Percentiles rank a stretch among this genome's conserved stretches.
phyloP scores from a whole-genome alignment of 2,888 invertebrate genomes.

The Serrognathus titanus region DNA sequence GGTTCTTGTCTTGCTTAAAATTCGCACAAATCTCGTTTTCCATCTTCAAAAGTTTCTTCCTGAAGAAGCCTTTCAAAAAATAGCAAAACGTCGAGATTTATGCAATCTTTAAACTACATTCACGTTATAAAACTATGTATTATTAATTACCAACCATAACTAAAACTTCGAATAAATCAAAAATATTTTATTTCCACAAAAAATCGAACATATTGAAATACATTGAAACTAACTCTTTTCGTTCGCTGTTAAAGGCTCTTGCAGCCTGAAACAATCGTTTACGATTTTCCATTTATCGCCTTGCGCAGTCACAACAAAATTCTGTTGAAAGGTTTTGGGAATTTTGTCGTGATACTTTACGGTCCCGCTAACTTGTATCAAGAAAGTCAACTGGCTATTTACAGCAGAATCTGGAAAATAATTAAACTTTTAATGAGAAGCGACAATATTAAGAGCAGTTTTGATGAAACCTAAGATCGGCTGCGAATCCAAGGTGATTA shows the following conservation, averaged over 20 bases:
- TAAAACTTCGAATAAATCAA: too few relatives aligned
- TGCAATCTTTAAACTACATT: too few relatives aligned
- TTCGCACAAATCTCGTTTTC: too few relatives aligned
- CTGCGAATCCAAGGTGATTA: constrained; percentile 83
- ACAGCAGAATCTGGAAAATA: constrained; percentile 64
- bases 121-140: too few relatives aligned
- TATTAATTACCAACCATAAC: too few relatives aligned
- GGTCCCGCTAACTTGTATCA: constrained; percentile 79
- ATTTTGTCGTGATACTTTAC: constrained; percentile 67
- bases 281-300: constrained; percentile 93
- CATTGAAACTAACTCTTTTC: constrained; percentile 19
- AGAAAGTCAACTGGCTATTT: constrained; percentile 72
- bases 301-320: constrained; percentile 81
- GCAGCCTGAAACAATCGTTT: constrained; percentile 81
- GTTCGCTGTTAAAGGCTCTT: constrained; percentile 51
- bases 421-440: constrained; percentile 3
- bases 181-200: too few relatives aligned
- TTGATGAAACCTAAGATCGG: constrained; percentile 61
- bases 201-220: too few relatives aligned
- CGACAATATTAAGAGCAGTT: background rate
- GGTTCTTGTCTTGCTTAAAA: too few relatives aligned
- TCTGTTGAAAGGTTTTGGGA: constrained; percentile 74
- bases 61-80: too few relatives aligned
- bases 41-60: too few relatives aligned
- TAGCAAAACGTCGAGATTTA: too few relatives aligned